Evolutionary conservation across 53 echinoderm and acorn worm genomes (phyloP).

Genomic region (Crossaster papposus): DNA sequence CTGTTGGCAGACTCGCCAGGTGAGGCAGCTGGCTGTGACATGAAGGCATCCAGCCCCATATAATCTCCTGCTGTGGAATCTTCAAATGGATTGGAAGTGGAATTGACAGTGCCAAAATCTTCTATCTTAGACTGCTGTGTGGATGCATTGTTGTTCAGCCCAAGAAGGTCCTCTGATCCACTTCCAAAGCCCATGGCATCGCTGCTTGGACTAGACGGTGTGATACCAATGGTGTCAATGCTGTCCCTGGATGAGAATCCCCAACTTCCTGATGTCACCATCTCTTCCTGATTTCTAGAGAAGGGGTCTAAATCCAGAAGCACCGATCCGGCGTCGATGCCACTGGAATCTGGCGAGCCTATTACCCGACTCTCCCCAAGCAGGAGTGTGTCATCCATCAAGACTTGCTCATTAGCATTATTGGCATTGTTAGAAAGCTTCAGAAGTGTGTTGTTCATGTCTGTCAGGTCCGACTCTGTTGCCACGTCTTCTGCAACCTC

Average conservation of each 20-base stretch:
- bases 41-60: slow-evolving; percentile 34
- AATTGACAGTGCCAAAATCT: neutral
- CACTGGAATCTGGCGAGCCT: slow-evolving; percentile 51
- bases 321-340: slow-evolving; percentile 41
- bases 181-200: slow-evolving; percentile 54
- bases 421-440: slow-evolving; percentile 73
- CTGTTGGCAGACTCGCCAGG: neutral
- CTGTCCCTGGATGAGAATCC: slow-evolving; percentile 45
- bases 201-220: slow-evolving; percentile 48
- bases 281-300: slow-evolving; percentile 20
- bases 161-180: slow-evolving; percentile 66
- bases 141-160: slow-evolving; percentile 61
- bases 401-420: slow-evolving; percentile 65
- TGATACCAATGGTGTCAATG: slow-evolving; percentile 34
- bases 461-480: slow-evolving; percentile 53
- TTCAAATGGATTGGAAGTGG: slow-evolving; percentile 55
- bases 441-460: slow-evolving; percentile 47
- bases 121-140: slow-evolving; percentile 9
- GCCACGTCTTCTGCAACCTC: slow-evolving; percentile 27
- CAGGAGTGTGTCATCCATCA: slow-evolving; percentile 60
- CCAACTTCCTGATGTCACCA: slow-evolving; percentile 38
- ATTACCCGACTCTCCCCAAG: slow-evolving; percentile 38
- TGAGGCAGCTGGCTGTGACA: slow-evolving; percentile 29
- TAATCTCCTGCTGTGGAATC: slow-evolving; percentile 24
- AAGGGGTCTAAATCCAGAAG: slow-evolving; percentile 49